Base-by-base conservation (phyloP, 2,888 invertebrate species). In the Gastrophysa polygoni region DNA sequence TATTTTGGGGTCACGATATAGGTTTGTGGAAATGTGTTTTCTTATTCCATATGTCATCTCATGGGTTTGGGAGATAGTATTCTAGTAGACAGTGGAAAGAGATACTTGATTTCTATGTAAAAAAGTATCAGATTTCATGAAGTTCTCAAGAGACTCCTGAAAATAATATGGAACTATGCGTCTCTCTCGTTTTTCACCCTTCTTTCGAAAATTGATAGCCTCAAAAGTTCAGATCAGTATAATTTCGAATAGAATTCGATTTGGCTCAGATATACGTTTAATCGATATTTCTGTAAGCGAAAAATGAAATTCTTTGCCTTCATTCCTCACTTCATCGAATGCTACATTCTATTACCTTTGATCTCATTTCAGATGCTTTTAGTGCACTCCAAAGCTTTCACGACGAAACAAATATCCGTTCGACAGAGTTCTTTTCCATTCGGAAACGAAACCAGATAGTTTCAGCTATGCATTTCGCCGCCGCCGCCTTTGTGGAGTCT, bases 361-460 rank as follows among this genome's bases (percentile, higher is more conserved):
- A 51, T 51, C 11, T 52, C 52, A 38, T 52, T 52, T 16, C 18
- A 1, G 34, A 38, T 38, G 52, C 52, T 52, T 52, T 52, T 52
- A 52, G 52, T 52, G 52, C 38, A 52, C 34, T 20, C 20, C 20
- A 38, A 38, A 52, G 52, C 52, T 52, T 52, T 52, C 52, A 38
- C 18, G 11, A n/a, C 38, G 52, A 17, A 10, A 52, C 14, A 50
- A 28, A 50, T 52, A 52, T 21, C 14, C 18, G 38, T 34, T 52
- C 38, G 18, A 21, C 11, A 20, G 38, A 52, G 38, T 34, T 38
- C 28, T 21, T 51, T 11, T 14, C 28, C 14, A 29, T 29, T 16
- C 10, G 8, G 29, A 32, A 29, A 51, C 6, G 51, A 18, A 51
- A 51, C 32, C 32, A 32, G 32, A 51, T 51, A 29, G 8, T 10